Base-by-base conservation (phyloP, 37 sponge, comb jelly and placozoan genomes). In the Haliclona indistincta region DNA sequence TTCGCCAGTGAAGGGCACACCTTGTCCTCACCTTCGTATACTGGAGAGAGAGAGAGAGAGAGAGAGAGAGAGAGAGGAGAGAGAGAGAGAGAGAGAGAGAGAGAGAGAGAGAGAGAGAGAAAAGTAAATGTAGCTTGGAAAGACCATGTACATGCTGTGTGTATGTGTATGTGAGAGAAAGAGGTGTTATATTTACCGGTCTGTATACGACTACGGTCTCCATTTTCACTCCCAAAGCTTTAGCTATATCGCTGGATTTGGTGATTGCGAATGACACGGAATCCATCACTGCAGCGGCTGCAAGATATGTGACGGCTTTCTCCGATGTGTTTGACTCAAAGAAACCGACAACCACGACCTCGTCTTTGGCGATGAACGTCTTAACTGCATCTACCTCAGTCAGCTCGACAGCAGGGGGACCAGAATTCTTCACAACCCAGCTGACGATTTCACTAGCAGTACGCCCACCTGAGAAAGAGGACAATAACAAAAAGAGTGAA, bases 351-450 rank as follows among this genome's bases (percentile, higher is more conserved):
- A 90, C 78, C 2, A 83, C 94, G 10, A 89, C 92, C 20, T 94
- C 95, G 22, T 69, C 81, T 28, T 71, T 73, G 20, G 87, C 75
- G 17, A 71, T 17, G 69, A 93, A 90, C 28, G 54, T 68, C 30
- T 78, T 81, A 29, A 81, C 89, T 30, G 76, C 77, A 37, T 93
- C 91, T 30, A 34, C 44, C 0, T 83, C 64, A 30, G 67, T 64
- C 25, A 99, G 90, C 0, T 42, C 60, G 5, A 56, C 61, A 52
- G 88, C 88, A 22, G 94, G 86, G 53, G 94, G 92, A 0, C 99
- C 99, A 2, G 96, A 93, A 39, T 88, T 88, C 84, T 96, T 95
- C 72, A 77, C 68, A 36, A 99, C 61, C 99, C 99, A 99, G 54
- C 51, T 65, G 10, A 99, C 91, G 45, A 99, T 99, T 49, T 91